phyloP scores from a whole-genome alignment of 2,888 invertebrate genomes.

The Ganaspis brasiliensis region DNA sequence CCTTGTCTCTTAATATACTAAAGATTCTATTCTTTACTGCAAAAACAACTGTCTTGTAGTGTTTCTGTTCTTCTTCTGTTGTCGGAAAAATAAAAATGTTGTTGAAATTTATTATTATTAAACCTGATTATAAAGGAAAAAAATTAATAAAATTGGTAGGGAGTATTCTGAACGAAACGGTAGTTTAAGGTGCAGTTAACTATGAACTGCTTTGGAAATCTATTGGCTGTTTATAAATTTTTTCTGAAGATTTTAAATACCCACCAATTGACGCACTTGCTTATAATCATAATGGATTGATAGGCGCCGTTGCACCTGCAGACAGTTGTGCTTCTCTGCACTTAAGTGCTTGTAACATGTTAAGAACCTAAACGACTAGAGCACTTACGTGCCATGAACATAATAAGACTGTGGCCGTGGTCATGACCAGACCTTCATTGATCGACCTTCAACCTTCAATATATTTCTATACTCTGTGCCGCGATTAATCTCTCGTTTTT shows the following conservation, averaged over 20 bases:
- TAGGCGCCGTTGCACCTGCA: slow-evolving; percentile 36
- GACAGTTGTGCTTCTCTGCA: slow-evolving; percentile 20
- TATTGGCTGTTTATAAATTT: slow-evolving; percentile 16
- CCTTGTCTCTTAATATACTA: too few relatives aligned
- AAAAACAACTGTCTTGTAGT: too few relatives aligned
- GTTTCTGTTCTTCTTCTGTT: too few relatives aligned
- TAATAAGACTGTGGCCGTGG: slow-evolving; percentile 24
- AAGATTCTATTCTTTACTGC: too few relatives aligned
- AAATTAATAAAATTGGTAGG: not conserved
- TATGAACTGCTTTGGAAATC: slow-evolving; percentile 9
- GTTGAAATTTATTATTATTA: not conserved
- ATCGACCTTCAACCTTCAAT: slow-evolving; percentile 40
- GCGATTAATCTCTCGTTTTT: not conserved
- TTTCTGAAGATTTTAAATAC: slow-evolving; percentile 21
- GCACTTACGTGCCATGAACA: slow-evolving; percentile 40
- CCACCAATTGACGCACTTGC: slow-evolving; percentile 16
- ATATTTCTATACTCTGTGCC: slow-evolving; percentile 33
- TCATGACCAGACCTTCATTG: slow-evolving; percentile 36
- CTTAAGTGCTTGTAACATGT: slow-evolving; percentile 38
- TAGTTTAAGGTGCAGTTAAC: slow-evolving; percentile 16
- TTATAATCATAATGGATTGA: slow-evolving; percentile 34
- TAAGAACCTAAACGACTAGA: slow-evolving; percentile 23
- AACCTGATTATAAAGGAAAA: not conserved
- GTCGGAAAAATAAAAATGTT: too few relatives aligned
- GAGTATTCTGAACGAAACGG: slow-evolving; percentile 1